phyloP scores from a whole-genome alignment of 1,140 invertebrate genomes.

The Diplogasteroides magnus region DNA sequence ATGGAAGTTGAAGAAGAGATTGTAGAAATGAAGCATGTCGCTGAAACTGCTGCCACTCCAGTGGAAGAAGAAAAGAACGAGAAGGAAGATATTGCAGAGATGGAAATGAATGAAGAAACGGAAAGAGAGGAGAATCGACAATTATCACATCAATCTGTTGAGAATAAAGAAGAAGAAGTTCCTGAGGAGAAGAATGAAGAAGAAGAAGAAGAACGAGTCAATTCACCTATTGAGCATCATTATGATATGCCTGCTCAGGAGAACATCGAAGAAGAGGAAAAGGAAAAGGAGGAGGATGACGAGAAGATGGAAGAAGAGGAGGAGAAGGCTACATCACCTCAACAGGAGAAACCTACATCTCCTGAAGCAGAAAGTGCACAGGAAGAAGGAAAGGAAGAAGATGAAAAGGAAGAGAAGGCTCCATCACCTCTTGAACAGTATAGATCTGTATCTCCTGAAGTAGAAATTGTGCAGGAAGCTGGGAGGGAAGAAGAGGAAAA shows the following conservation, averaged over 20 bases:
- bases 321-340: neutral
- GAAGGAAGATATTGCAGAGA: neutral
- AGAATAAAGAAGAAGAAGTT: neutral
- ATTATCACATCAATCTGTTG: too few relatives aligned
- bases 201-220: neutral
- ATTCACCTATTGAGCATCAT: too few relatives aligned
- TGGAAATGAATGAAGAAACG: neutral
- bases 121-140: too few relatives aligned
- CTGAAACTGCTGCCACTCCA: neutral
- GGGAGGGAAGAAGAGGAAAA: too few relatives aligned
- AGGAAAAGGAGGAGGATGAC: neutral
- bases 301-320: neutral
- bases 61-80: neutral
- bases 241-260: too few relatives aligned
- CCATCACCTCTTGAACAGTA: too few relatives aligned
- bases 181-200: neutral
- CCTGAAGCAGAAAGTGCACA: too few relatives aligned
- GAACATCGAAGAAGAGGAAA: neutral
- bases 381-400: constrained; percentile 9
- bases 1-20: neutral
- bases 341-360: too few relatives aligned
- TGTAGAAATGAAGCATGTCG: neutral
- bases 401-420: constrained; percentile 5
- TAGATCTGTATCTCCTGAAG: too few relatives aligned
- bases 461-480: too few relatives aligned